Evolutionary conservation across 2,888 invertebrate genomes (phyloP), one percentile per base, ranked within the genome.

Genomic region (Tribolium freemani): DNA sequence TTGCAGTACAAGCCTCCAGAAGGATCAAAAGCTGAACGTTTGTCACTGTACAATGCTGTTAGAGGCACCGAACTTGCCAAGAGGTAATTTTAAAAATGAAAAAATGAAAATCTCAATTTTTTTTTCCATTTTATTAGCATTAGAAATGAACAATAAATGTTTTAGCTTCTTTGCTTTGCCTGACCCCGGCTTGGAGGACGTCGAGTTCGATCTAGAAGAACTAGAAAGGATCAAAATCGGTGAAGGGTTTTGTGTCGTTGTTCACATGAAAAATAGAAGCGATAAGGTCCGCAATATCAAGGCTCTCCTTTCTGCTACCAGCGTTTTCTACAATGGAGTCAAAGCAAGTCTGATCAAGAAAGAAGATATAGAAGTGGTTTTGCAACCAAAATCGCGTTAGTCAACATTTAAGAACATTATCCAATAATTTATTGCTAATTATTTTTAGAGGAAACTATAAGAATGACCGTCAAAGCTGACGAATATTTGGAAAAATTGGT

Each of bases 401-500:
- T 9, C 53, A 57, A 57, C 31, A 11, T 13, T 10, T 21, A 46
- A 6, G 1, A 54, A 5, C 4, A 5, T 26, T 26, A 26, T 26
- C 5, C 26, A 26, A 26, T 8, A 61, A 50, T 5, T 38, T n/a
- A n/a, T n/a, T 30, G 3, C 30, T 53, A 5, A 26, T 26, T 26
- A 2, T n/a, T n/a, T 21, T 11, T 48, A 64, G 67, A 45, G n/a
- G 92, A 90, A 81, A 85, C 88, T 67, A 80, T 91, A 9, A 84
- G 86, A 75, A 85, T 92, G 78, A 84, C 85, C 0, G 90, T 95
- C 3, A 87, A 86, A 8, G 88, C 92, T 0, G 91, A 92, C 2
- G 94, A 94, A 58, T 95, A 95, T 83, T 83, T 93, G 68, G 91
- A 92, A n/a, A 93, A 93, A 83, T 85, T 95, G 77, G 94, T 94